Percentiles rank a stretch among this genome's conserved stretches.
phyloP scores from a whole-genome alignment of 2,888 invertebrate species.

The Cheilosia pagana region DNA sequence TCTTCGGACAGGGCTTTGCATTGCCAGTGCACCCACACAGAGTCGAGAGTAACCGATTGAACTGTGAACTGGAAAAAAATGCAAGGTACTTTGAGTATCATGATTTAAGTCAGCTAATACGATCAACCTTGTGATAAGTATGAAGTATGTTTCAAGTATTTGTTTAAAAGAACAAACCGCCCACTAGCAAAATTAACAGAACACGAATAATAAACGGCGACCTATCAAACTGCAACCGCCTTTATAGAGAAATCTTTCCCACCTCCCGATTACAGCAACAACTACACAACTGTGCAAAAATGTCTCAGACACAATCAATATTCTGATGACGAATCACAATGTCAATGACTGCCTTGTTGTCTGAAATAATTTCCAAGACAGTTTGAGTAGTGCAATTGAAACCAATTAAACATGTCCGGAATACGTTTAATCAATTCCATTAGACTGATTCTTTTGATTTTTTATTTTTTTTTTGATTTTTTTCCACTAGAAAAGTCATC shows the following conservation, averaged over 20 bases:
- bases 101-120: no score
- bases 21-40: conserved; percentile 94
- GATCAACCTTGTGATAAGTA: no score
- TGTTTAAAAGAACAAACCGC: no score
- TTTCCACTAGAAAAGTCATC: not conserved
- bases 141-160: no score
- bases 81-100: no score
- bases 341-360: not conserved
- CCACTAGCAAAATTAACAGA: no score
- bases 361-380: not conserved
- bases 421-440: not conserved
- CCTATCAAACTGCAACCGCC: no score
- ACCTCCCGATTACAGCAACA: not conserved
- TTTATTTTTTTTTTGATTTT: no score
- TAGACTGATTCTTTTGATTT: not conserved
- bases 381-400: conserved; percentile 1
- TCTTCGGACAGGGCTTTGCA: conserved; percentile 88
- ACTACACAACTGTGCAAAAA: not conserved
- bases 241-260: no score
- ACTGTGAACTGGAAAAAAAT: conserved; percentile 88
- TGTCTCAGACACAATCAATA: not conserved
- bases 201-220: no score
- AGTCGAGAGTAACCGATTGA: conserved; percentile 91
- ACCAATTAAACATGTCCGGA: not conserved
- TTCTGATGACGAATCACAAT: not conserved